Base-by-base conservation (phyloP, 2,888 invertebrate species). In the Philereme transversata region DNA sequence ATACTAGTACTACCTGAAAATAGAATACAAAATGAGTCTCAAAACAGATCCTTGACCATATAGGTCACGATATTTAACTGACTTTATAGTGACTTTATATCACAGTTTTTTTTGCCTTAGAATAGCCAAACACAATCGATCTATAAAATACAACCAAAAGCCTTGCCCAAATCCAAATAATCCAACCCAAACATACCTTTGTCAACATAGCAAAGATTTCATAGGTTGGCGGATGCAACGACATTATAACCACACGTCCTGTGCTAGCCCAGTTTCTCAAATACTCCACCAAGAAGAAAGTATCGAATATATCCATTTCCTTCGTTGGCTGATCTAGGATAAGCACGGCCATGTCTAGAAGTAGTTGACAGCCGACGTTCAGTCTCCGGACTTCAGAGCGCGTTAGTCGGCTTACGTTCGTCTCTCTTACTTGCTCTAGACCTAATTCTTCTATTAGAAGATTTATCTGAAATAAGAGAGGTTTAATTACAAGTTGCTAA, bases 151-250 rank as follows among this genome's bases (percentile, higher is more conserved):
- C n/a, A 43, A 5, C n/a, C 43, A 43, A 43, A 51, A 44, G 56
- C 44, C 40, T 49, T 34, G 43, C 46, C 4, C 22, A 46, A 35
- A 46, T 49, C 35, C 11, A 0, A 52, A 50, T 48, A 55, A 22
- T 38, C 11, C 4, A 47, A 8, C 4, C 6, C 5, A 1, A 9
- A 56, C 64, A 57, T 67, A 90, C 92, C 89, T 97, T 95, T 0
- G 97, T 96, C 53, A 97, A 93, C 98, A 99, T 99, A 36, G 98
- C 97, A 68, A 98, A 96, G 71, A 99, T 98, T 87, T 99, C 98
- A 79, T 98, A 98, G 0, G 98, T 98, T 4, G 98, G 98, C 33
- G 99, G 98, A 81, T 98, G 98, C 38, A 98, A 90, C 0, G 98
- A 98, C 90, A 99, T 94, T 48, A 99, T 95, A 9, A 98, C 97